These are phyloP conservation scores for Nyctibius bracteatus DNA, from an alignment of 2,113 vertebrate genomes.

Conservation along the genomic window DNA sequence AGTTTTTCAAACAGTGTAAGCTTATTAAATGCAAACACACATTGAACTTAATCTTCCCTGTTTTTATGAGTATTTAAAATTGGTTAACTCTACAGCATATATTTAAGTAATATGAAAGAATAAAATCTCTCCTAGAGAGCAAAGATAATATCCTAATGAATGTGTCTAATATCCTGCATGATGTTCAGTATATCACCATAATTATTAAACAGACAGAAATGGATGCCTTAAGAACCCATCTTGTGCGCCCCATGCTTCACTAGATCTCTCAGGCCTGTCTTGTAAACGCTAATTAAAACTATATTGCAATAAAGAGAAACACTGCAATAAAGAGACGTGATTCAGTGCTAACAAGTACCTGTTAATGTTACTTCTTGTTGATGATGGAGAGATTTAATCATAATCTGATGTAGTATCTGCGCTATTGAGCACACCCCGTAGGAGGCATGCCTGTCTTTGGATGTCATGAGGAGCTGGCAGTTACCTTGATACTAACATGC, in stretches of 20 bases:
- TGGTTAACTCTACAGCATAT: not conserved
- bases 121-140: slow-evolving; percentile 4
- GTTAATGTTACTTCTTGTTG: slow-evolving; percentile 14
- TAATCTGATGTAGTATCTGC: not conserved
- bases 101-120: not conserved
- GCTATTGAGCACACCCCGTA: not conserved
- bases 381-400: not conserved
- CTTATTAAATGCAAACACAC: not conserved
- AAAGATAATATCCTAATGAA: slow-evolving; percentile 19
- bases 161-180: not conserved
- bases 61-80: not conserved
- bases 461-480: fast-evolving
- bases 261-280: slow-evolving; percentile 30
- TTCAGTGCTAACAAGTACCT: slow-evolving; percentile 22
- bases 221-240: not conserved
- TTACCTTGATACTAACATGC: fast-evolving
- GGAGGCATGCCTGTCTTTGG: not conserved
- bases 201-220: slow-evolving; percentile 24
- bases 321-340: not conserved
- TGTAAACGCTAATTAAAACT: slow-evolving; percentile 54
- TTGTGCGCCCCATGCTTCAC: not conserved
- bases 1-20: not conserved
- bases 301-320: slow-evolving; percentile 7
- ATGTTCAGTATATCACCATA: not conserved
- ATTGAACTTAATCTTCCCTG: not conserved